Evolutionary conservation across 2,888 invertebrate species (phyloP), one percentile per base, ranked within the genome.

Genomic region (Eutolmus rufibarbis): DNA sequence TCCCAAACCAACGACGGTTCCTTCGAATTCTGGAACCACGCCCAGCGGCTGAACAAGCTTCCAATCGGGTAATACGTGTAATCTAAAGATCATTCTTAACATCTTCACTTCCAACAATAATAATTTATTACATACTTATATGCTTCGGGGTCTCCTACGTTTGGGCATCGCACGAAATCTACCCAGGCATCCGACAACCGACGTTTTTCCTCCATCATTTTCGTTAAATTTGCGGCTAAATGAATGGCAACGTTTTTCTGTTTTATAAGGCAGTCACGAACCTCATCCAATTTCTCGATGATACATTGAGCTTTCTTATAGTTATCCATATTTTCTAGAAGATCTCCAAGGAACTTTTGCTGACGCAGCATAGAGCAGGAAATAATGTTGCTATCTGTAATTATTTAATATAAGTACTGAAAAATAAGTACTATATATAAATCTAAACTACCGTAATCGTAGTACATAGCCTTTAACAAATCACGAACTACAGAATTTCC

Each of bases 1-100:
- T 57, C 97, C 97, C 90, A 97, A 94, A 40, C 97, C 97, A 87
- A 96, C 94, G 89, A 97, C 94, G 91, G 95, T 95, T 76, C 96
- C 95, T 87, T 93, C 92, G 89, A 94, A 91, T 88, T 90, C 86
- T 87, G 92, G 91, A 81, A 92, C 91, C 23, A 92, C 90, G 78
- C 91, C 91, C 0, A 91, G 90, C 0, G 92, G 90, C 89, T 89
- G 89, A 5, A 89, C 88, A 12, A 89, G 81, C 86, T 88, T 91
- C 90, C 88, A 89, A 66, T 91, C 89, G 94, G 89, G 88, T 34
- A 88, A 78, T 0, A 89, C 77, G 14, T 82, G 57, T 46, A 89
- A 85, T 16, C 88, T 89, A 23, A 43, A 86, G 40, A 19, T 5
- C 23, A 8, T 43, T 5, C 7, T 40, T 46, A 46, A 14, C 9